Conservation (phyloP, 2,797 vertebrate species). For the Potorous gilbertii region DNA sequence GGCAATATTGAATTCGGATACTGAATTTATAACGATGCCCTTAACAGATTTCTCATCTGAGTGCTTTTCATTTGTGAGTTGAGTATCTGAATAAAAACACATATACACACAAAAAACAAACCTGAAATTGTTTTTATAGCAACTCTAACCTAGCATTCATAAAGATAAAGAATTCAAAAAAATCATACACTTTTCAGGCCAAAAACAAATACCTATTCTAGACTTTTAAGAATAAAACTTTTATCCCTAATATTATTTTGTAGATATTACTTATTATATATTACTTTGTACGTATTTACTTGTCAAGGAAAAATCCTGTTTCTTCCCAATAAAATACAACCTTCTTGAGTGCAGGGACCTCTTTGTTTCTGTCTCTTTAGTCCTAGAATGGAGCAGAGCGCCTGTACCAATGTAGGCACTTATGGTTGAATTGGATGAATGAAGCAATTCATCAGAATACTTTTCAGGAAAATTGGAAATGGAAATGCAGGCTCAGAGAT, state of each 20-base stretch:
- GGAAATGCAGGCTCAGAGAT: not conserved
- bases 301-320: not conserved
- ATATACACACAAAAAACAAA: conserved; percentile 62
- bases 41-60: conserved; percentile 85
- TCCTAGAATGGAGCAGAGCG: not conserved
- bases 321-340: not conserved
- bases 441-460: conserved; percentile 5
- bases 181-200: not conserved
- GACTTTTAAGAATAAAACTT: conserved; percentile 30
- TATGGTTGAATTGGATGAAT: not conserved
- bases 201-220: conserved; percentile 5
- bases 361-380: not conserved
- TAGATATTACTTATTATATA: not conserved
- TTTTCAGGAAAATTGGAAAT: conserved; percentile 31
- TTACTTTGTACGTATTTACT: not conserved
- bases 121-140: conserved; percentile 29
- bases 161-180: conserved; percentile 66
- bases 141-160: conserved; percentile 59
- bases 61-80: conserved; percentile 84
- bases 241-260: not conserved
- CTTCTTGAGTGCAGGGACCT: not conserved
- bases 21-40: conserved; percentile 83
- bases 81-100: conserved; percentile 81
- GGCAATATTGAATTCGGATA: conserved; percentile 84
- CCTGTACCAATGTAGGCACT: not conserved